These are phyloP conservation scores for Melanotaenia maccullochi DNA, from an alignment of 2,797 vertebrate genomes.

Conservation along the genomic window DNA sequence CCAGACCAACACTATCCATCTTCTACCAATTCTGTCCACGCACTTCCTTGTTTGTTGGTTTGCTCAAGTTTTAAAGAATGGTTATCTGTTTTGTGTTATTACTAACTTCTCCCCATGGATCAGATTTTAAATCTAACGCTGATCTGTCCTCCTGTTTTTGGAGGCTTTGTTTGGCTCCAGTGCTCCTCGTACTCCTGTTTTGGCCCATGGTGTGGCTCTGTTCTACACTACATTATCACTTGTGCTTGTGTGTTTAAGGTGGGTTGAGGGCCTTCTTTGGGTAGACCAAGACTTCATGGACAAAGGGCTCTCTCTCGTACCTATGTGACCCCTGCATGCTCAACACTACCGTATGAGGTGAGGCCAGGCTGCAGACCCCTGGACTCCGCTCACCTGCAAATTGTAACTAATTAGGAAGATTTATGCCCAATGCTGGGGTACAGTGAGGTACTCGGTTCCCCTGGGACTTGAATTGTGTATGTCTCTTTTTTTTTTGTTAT, in stretches of 20 bases:
- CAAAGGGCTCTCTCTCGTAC: slow-evolving; percentile 62
- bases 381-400: slow-evolving; percentile 50
- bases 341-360: slow-evolving; percentile 56
- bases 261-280: slow-evolving; percentile 56
- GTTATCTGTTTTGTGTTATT: slow-evolving; percentile 33
- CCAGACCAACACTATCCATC: slow-evolving; percentile 39
- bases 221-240: slow-evolving; percentile 58
- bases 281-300: slow-evolving; percentile 50
- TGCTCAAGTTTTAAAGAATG: slow-evolving; percentile 23
- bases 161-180: slow-evolving; percentile 14
- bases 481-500: slow-evolving; percentile 13
- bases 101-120: slow-evolving; percentile 48
- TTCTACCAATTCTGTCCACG: slow-evolving; percentile 18
- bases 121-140: slow-evolving; percentile 43
- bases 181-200: slow-evolving; percentile 5
- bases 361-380: slow-evolving; percentile 42
- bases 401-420: slow-evolving; percentile 48
- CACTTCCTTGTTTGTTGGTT: slow-evolving; percentile 35
- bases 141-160: slow-evolving; percentile 22
- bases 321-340: slow-evolving; percentile 58
- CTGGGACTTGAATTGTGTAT: slow-evolving; percentile 35
- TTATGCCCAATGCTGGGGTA: slow-evolving; percentile 50
- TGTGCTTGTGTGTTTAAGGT: slow-evolving; percentile 47
- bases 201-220: slow-evolving; percentile 15
- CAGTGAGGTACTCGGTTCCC: slow-evolving; percentile 51